Evolutionary conservation across 1,140 invertebrate genomes (phyloP), one percentile per base, ranked within the genome.

Genomic region (Drosophila athabasca): DNA sequence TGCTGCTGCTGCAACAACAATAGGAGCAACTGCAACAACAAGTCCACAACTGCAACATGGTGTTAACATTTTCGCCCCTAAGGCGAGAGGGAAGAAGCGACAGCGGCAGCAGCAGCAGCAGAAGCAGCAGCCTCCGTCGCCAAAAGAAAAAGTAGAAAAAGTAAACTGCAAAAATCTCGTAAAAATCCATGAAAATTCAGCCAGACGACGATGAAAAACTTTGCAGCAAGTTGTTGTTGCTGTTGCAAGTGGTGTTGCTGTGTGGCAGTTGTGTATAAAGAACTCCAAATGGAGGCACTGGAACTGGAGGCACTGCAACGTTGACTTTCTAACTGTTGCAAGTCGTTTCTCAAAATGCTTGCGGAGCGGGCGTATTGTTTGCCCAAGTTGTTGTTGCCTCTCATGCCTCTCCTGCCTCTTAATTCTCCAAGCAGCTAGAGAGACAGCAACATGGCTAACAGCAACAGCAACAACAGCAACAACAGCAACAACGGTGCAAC

Each of bases 161-260:
- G 52, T 39, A 41, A 51, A 39, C 41, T 50, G 35, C 35, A 48
- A 54, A 55, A 87, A 83, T 83, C 83, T 79, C 62, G 79, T 79
- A 76, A 88, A 87, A 87, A 87, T 88, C 79, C 84, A 87, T 83
- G 84, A 87, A 87, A 87, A 88, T 87, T 88, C 83, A 87, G 58
- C 68, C 68, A 74, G 82, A 71, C 84, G 78, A 76, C 72, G 51
- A 64, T 75, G 77, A 70, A 85, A 85, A 74, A 49, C 82, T 76
- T 62, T 31, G 60, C 22, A 66, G 54, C 43, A n/a, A 17, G 62
- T 50, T 62, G 45, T 48, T 72, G 9, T 11, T 39, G 35, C 8
- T 79, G 76, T 51, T 71, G 55, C 9, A 39, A 39, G 35, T 70
- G 52, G 31, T 57, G 64, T 13, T 52, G 54, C 60, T 15, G 45